Evolutionary conservation across 2,113 vertebrate genomes (phyloP).

Genomic region (Mormoops blainvillei): DNA sequence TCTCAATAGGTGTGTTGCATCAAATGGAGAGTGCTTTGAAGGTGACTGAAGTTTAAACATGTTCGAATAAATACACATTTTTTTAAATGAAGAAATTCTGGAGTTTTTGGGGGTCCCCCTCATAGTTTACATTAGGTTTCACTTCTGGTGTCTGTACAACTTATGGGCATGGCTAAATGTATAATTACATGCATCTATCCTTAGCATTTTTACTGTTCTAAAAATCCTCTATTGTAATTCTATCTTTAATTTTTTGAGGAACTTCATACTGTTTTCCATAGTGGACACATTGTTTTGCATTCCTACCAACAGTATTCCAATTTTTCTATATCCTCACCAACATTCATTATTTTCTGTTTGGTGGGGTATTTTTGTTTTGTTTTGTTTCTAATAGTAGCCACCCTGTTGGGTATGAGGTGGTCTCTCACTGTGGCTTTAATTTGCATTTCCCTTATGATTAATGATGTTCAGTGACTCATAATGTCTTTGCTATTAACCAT

Average conservation of each 20-base stretch:
- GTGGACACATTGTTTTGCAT: not conserved
- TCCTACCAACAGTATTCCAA: not conserved
- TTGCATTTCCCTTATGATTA: not conserved
- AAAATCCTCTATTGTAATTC: not conserved
- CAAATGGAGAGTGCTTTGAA: no score
- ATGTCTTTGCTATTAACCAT: not conserved
- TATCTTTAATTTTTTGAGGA: not conserved
- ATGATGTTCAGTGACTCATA: not conserved
- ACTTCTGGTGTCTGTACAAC: not conserved
- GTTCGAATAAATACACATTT: no score
- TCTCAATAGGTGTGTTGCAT: no score
- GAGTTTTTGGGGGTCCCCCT: no score
- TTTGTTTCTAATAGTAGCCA: not conserved
- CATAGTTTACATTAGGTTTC: not conserved
- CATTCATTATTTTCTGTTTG: not conserved
- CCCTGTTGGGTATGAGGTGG: not conserved
- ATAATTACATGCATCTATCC: not conserved
- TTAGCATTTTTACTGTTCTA: not conserved
- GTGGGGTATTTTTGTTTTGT: not conserved
- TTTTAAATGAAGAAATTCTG: no score
- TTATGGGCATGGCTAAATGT: not conserved
- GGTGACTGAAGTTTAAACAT: no score
- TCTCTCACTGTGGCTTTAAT: not conserved
- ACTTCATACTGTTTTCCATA: not conserved
- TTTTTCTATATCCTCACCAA: not conserved